These are phyloP conservation scores for Herminia tarsipennalis DNA, from an alignment of 2,888 invertebrate species.

Conservation along the genomic window DNA sequence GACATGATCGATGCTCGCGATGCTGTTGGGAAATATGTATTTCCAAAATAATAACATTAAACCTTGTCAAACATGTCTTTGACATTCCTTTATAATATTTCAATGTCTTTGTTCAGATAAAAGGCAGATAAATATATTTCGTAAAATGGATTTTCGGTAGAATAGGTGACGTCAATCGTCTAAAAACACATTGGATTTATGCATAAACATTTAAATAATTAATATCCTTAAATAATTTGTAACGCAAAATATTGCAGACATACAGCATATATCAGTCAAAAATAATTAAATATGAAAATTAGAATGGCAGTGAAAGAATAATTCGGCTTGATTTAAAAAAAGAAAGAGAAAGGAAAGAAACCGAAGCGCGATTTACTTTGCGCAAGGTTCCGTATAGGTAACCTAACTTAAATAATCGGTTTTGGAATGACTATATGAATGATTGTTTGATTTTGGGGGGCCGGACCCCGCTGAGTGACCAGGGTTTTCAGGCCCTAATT, in stretches of 20 bases:
- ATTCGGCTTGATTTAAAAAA: too few relatives aligned
- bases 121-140: slow-evolving; percentile 8
- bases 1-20: slow-evolving; percentile 34
- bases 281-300: neutral
- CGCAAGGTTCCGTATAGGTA: too few relatives aligned
- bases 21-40: slow-evolving; percentile 40
- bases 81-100: slow-evolving; percentile 32
- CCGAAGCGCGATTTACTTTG: too few relatives aligned
- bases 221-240: neutral
- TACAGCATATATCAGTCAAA: neutral
- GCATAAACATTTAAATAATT: slow-evolving; percentile 2
- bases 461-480: too few relatives aligned
- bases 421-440: too few relatives aligned
- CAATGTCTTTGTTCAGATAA: slow-evolving; percentile 29
- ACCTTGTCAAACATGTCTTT: slow-evolving; percentile 21
- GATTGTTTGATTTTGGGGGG: too few relatives aligned
- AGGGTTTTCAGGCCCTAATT: too few relatives aligned
- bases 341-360: too few relatives aligned
- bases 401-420: too few relatives aligned
- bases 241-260: neutral
- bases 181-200: slow-evolving; percentile 4
- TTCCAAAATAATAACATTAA: slow-evolving; percentile 29
- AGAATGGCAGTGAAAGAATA: too few relatives aligned
- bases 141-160: slow-evolving; percentile 24
- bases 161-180: slow-evolving; percentile 29